These are phyloP conservation scores for Plodia interpunctella DNA, from an alignment of 1,140 invertebrate species.

Conservation along the genomic window DNA sequence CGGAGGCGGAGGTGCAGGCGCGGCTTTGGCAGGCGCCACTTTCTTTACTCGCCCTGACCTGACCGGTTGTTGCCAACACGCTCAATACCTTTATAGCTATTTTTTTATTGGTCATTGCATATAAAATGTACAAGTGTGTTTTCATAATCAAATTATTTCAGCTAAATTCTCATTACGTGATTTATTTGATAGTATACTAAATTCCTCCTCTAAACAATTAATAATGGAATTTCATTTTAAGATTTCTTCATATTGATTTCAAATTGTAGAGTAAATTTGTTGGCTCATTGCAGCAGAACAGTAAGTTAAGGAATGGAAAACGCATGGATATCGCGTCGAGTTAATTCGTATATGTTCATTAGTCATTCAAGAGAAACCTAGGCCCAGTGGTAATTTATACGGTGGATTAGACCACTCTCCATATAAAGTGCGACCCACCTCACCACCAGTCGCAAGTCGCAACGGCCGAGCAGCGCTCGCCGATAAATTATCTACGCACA, in stretches of 20 bases:
- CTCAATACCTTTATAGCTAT: neutral
- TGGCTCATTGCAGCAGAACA: neutral
- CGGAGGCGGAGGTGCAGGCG: constrained; percentile 4
- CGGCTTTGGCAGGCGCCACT: constrained; percentile 24
- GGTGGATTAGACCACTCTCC: constrained; percentile 62
- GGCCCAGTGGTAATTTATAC: constrained; percentile 56
- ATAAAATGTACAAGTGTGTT: too few relatives aligned
- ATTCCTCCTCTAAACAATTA: too few relatives aligned
- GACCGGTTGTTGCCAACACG: constrained; percentile 14
- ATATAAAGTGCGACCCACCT: constrained; percentile 63
- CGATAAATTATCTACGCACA: constrained; percentile 64
- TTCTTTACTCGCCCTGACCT: constrained; percentile 20
- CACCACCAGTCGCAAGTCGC: constrained; percentile 40
- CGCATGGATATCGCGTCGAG: constrained; percentile 37
- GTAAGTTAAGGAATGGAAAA: constrained; percentile 29
- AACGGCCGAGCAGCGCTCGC: constrained; percentile 23
- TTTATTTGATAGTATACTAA: too few relatives aligned
- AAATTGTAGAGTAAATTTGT: too few relatives aligned
- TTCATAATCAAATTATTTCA: too few relatives aligned
- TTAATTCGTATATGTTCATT: constrained; percentile 48
- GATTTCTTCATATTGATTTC: too few relatives aligned
- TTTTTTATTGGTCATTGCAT: too few relatives aligned
- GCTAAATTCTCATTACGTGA: too few relatives aligned
- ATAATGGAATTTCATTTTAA: too few relatives aligned
- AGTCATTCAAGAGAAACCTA: constrained; percentile 66